These are phyloP conservation scores for Tangachromis dhanisi DNA, from an alignment of 2,113 vertebrate genomes.

Conservation along the genomic window DNA sequence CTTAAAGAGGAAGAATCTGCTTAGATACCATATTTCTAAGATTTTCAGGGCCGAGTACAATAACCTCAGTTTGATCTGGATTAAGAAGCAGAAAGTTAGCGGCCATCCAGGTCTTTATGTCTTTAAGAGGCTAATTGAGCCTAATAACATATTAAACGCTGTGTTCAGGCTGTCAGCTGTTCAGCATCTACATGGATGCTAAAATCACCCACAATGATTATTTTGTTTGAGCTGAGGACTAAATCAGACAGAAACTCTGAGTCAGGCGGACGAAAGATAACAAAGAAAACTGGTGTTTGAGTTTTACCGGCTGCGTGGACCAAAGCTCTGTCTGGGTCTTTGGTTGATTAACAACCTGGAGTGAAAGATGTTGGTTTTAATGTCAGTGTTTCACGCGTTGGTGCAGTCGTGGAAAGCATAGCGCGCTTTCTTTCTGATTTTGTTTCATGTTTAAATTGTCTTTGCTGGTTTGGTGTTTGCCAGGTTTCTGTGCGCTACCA, in stretches of 20 bases:
- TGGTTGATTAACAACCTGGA: not conserved
- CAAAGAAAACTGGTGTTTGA: not conserved
- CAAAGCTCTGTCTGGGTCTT: not conserved
- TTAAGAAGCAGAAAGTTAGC: fast-evolving
- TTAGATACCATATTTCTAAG: fast-evolving
- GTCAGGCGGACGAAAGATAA: not conserved
- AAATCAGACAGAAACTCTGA: not conserved
- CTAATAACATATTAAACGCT: not conserved
- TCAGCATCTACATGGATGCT: not conserved
- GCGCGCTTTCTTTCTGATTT: not conserved
- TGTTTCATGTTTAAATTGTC: not conserved
- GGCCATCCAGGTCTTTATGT: not conserved
- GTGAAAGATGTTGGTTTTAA: not conserved
- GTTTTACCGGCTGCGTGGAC: not conserved
- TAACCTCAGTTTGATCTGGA: fast-evolving
- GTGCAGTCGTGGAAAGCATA: not conserved
- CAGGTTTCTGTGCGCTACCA: conserved; percentile 68
- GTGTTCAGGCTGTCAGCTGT: not conserved
- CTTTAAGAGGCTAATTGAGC: not conserved
- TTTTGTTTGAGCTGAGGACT: not conserved
- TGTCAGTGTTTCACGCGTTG: fast-evolving
- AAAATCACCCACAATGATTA: not conserved
- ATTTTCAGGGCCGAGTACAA: fast-evolving
- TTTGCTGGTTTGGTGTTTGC: not conserved
- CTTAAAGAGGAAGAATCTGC: fast-evolving